Percentiles rank a stretch among this genome's conserved stretches.
Conservation (phyloP, 1,140 invertebrate genomes). For the Ditylenchus dipsaci region DNA sequence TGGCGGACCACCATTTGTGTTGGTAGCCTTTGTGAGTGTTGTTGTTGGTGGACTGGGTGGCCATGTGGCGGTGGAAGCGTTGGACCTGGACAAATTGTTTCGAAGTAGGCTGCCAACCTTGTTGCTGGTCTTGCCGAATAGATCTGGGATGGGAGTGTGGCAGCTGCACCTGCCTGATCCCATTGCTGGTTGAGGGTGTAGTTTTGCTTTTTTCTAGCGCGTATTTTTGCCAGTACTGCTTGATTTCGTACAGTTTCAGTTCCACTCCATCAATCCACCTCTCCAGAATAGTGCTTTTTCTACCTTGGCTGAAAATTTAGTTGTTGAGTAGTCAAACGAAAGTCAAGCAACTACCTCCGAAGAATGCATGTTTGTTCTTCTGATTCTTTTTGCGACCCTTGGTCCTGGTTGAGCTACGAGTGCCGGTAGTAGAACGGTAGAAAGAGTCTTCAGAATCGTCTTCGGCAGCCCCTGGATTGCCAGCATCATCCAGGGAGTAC, state of each 20-base stretch:
- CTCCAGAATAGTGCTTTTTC: slow-evolving; percentile 13
- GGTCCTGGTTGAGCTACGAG: neutral
- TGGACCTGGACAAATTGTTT: neutral
- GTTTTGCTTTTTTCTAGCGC: slow-evolving; percentile 10
- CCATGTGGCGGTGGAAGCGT: neutral
- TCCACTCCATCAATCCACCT: slow-evolving; percentile 44
- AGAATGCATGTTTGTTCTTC: neutral
- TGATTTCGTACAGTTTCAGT: slow-evolving; percentile 46
- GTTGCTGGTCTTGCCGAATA: neutral
- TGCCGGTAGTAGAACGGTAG: slow-evolving; percentile 3
- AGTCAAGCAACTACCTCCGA: neutral
- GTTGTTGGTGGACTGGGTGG: neutral
- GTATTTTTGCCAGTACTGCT: slow-evolving; percentile 33
- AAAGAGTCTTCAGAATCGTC: slow-evolving; percentile 21
- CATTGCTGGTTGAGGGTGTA: neutral
- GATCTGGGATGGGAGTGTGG: neutral
- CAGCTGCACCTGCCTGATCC: neutral
- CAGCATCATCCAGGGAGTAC: slow-evolving; percentile 22
- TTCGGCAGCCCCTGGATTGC: slow-evolving; percentile 6
- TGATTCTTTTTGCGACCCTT: slow-evolving; percentile 4
- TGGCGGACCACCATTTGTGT: neutral
- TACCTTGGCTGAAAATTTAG: neutral
- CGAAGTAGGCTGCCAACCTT: neutral
- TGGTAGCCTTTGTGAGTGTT: neutral
- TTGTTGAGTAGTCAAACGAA: too few species aligned